These are phyloP conservation scores for Urophycis tenuis DNA, from an alignment of 2,797 vertebrate species.

Conservation along the genomic window DNA sequence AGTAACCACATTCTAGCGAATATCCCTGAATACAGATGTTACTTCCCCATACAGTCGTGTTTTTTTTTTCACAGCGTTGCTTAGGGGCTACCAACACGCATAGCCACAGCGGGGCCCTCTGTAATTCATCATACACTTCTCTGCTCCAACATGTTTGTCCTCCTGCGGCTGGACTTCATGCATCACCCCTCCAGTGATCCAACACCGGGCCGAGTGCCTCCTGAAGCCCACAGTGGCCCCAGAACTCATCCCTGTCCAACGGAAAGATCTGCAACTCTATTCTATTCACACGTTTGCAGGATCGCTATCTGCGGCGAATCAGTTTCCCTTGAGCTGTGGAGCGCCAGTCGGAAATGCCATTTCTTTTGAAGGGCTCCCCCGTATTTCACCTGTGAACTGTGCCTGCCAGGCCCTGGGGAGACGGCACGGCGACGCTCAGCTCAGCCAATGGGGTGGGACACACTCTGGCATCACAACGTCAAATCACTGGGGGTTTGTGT, in stretches of 20 bases:
- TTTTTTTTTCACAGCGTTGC: background rate
- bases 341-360: constrained; percentile 39
- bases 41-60: constrained; percentile 4
- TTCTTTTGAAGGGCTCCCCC: constrained; percentile 44
- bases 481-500: background rate
- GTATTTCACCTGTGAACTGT: constrained; percentile 45
- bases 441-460: background rate
- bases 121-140: background rate
- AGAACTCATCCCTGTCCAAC: background rate
- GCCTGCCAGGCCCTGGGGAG: constrained; percentile 28
- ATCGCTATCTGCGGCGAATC: constrained; percentile 46
- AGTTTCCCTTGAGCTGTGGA: constrained; percentile 41
- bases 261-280: background rate
- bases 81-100: background rate
- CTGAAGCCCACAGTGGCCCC: background rate
- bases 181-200: background rate
- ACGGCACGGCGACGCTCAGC: constrained; percentile 14
- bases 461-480: background rate
- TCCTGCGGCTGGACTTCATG: background rate
- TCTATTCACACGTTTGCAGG: background rate
- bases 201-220: background rate
- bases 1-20: constrained; percentile 40
- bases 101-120: background rate
- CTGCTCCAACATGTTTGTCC: background rate
- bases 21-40: constrained; percentile 31